These are phyloP conservation scores for Cisticola juncidis DNA, from an alignment of 2,113 vertebrate genomes.

Conservation along the genomic window DNA sequence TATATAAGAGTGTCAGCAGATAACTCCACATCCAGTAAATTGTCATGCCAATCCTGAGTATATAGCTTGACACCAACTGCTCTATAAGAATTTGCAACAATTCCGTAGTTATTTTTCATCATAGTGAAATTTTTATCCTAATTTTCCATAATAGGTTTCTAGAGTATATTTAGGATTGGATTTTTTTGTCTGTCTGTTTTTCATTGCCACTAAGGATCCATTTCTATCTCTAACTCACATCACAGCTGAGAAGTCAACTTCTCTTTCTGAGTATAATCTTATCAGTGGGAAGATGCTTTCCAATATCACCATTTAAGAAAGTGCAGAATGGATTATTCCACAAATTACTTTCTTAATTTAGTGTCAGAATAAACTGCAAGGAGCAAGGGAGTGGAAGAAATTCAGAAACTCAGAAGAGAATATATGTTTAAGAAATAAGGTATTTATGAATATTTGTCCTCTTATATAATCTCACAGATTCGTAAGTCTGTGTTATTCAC, in stretches of 20 bases:
- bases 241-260: neutral
- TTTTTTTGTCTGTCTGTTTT: neutral
- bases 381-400: neutral
- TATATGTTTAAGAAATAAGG: neutral
- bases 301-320: neutral
- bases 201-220: neutral
- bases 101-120: neutral
- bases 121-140: neutral
- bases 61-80: neutral
- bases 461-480: neutral
- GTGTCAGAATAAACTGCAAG: neutral
- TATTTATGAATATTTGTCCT: neutral
- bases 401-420: neutral
- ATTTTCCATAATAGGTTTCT: neutral
- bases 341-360: neutral
- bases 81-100: neutral
- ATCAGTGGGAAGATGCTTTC: neutral
- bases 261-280: neutral
- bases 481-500: neutral
- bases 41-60: constrained; percentile 12
- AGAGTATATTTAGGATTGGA: neutral
- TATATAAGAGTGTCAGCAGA: constrained; percentile 25
- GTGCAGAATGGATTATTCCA: neutral
- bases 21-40: constrained; percentile 35
- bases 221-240: neutral